A percentile compares a stretch with the other conserved stretches of the same genome.
These are phyloP conservation scores for Grammomys surdaster DNA, from an alignment of 2,113 vertebrate species.

Conservation along the genomic window DNA sequence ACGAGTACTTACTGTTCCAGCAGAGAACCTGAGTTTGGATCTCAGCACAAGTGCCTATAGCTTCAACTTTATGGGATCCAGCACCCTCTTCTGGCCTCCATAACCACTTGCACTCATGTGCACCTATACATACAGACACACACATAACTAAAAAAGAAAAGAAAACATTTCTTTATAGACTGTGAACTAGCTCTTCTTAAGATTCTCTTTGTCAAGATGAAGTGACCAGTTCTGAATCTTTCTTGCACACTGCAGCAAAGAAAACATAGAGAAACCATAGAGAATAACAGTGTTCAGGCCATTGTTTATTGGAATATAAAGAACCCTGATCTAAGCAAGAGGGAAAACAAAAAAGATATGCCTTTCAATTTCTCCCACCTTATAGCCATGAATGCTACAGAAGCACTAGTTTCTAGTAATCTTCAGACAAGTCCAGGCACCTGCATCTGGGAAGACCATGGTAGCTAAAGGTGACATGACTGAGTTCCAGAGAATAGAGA, in stretches of 20 bases:
- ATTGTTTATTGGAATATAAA: slow-evolving; percentile 19
- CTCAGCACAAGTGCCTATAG: not conserved
- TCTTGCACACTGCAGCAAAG: not conserved
- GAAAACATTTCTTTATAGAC: not conserved
- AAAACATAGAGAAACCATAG: slow-evolving; percentile 12
- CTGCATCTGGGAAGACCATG: not conserved
- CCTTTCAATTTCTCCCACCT: not conserved
- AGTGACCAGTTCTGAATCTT: not conserved
- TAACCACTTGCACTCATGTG: not conserved
- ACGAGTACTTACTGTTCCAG: not conserved
- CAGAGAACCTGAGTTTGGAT: not conserved
- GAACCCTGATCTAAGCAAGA: too few species aligned
- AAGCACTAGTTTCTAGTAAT: not conserved
- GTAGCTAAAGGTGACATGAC: not conserved
- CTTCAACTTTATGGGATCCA: not conserved
- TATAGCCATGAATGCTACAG: not conserved
- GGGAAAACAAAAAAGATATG: too few species aligned
- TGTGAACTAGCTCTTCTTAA: slow-evolving; percentile 27
- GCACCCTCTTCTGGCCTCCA: not conserved
- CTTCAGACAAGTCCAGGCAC: not conserved
- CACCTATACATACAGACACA: not conserved
- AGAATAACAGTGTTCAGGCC: not conserved
- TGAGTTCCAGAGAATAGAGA: not conserved
- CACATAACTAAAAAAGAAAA: not conserved
- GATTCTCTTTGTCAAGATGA: slow-evolving; percentile 15